Evolutionary conservation across 2,797 vertebrate genomes (phyloP), one percentile per base, ranked within the genome.

Genomic region (Bovichtus variegatus): DNA sequence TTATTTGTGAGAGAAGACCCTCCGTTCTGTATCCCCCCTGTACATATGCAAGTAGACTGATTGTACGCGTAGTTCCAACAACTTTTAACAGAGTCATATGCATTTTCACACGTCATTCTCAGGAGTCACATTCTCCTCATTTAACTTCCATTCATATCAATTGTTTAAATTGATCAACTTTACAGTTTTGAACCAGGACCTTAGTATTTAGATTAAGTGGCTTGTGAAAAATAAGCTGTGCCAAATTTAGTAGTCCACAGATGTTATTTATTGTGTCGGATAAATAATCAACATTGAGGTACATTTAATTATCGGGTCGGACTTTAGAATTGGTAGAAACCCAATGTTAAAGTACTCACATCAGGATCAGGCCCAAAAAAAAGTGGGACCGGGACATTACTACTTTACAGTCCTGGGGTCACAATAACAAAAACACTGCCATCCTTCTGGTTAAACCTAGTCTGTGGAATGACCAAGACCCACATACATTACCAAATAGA

Each of bases 281-380:
- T 3, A 58, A 21, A 15, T 23, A 8, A 19, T 27, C 40, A 43
- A 19, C 1, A 27, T 61, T 43, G 4, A 43, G 16, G 23, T 27
- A 18, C 27, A 60, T 29, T n/a, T 10, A 16, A 40, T 21, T 65
- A n/a, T 51, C 4, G 1, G 46, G 27, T 40, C 6, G 10, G 25
- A 62, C 19, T n/a, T n/a, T n/a, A n/a, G n/a, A n/a, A n/a, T 62
- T 31, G 34, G 31, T 54, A 57, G 19, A 54, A 58, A 57, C 5
- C 15, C 2, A 9, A 31, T 49, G 44, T 54, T 23, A 18, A 68
- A 68, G 3, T 21, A 11, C n/a, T 68, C 1, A 0, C 19, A 27
- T 47, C 9, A 4, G 13, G 31, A 25, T 47, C 21, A 0, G 3
- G 23, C 44, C 0, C 9, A 50, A 50, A 49, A 16, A 41, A 60